Percentiles rank a stretch among this genome's conserved stretches.
Conservation (phyloP, 92 coral and sea anemone genomes). For the Siderastrea radians region DNA sequence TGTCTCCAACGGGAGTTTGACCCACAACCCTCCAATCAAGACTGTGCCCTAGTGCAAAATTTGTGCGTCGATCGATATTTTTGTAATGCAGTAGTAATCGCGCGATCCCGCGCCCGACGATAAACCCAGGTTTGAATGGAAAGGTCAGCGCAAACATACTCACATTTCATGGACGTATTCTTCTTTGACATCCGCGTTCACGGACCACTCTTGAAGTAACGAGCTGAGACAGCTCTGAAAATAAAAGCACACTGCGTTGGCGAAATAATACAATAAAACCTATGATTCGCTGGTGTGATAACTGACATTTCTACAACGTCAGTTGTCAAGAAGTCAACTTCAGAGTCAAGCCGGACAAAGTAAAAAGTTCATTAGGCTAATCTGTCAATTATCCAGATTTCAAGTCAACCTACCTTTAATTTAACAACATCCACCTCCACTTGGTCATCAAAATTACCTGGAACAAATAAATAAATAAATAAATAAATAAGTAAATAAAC, state of each 20-base stretch:
- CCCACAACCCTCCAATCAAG: too few species aligned
- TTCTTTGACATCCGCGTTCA: conserved; percentile 77
- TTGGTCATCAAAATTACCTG: conserved; percentile 95
- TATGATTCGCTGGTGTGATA: neutral
- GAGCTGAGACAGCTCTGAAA: conserved; percentile 85
- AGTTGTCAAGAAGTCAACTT: neutral
- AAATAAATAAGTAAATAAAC: too few species aligned
- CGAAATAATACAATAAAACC: too few species aligned
- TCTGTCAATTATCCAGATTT: too few species aligned
- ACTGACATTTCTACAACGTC: too few species aligned
- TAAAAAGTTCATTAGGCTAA: neutral
- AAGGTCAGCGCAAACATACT: conserved; percentile 6
- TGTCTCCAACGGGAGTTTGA: too few species aligned
- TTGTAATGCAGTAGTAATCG: too few species aligned
- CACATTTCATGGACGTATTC: conserved; percentile 98
- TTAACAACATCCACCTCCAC: conserved; percentile 96
- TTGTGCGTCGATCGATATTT: too few species aligned
- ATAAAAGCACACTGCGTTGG: neutral
- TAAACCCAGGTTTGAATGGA: neutral
- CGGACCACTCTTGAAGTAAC: conserved; percentile 93
- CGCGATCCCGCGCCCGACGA: neutral
- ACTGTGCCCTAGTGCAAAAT: too few species aligned
- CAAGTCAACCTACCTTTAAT: conserved; percentile 79
- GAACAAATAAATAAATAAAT: neutral
- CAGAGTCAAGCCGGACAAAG: neutral